A percentile compares a stretch with the other conserved stretches of the same genome.
phyloP scores from a whole-genome alignment of 2,113 vertebrate species.

The Pseudopipra pipra region DNA sequence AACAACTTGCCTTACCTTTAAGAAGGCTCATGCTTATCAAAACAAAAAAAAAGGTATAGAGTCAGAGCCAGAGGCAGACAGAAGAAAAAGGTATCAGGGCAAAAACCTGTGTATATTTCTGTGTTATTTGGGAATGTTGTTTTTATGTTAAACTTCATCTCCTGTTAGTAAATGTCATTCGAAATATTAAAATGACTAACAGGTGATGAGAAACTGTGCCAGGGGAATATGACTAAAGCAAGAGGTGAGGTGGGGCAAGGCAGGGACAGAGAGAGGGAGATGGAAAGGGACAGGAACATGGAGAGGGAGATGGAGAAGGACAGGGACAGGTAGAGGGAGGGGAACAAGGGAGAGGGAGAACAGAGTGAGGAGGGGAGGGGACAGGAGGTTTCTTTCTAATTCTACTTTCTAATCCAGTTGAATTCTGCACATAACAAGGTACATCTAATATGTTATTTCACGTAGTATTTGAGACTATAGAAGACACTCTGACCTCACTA shows the following conservation, averaged over 20 bases:
- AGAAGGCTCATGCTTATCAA: not conserved
- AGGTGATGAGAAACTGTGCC: not conserved
- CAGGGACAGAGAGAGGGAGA: not conserved
- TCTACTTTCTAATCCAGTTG: not conserved
- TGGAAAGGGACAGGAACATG: not conserved
- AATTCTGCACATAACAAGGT: not conserved
- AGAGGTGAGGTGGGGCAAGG: not conserved
- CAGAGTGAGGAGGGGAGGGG: rapidly evolving
- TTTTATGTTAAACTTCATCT: not conserved
- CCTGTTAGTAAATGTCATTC: not conserved
- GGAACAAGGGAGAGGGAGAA: too few species aligned
- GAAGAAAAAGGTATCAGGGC: not conserved
- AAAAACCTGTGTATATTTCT: not conserved
- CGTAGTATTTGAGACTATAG: not conserved
- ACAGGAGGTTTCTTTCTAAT: not conserved
- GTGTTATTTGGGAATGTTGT: not conserved
- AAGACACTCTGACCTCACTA: not conserved
- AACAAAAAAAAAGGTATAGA: not conserved
- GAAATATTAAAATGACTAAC: not conserved
- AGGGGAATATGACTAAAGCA: not conserved
- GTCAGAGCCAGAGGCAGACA: not conserved
- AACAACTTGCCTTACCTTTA: not conserved
- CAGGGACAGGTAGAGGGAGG: not conserved
- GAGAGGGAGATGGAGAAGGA: not conserved
- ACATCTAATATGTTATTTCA: not conserved